These are phyloP conservation scores for Acanthosepion pharaonis DNA, from an alignment of 2,888 invertebrate species.

Conservation along the genomic window DNA sequence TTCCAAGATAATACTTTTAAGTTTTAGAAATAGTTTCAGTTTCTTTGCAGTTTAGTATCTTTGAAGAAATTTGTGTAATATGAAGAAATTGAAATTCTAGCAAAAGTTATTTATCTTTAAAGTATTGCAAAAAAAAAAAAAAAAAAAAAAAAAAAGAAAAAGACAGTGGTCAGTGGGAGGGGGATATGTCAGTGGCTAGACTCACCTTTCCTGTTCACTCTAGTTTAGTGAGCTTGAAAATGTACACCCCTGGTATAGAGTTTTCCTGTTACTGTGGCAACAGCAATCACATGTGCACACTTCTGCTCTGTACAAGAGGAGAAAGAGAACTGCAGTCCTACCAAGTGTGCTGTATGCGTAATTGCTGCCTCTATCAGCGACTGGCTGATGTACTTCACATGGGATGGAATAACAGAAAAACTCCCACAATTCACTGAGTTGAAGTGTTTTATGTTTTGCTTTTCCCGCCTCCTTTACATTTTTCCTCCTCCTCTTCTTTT, in stretches of 20 bases:
- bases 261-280: slow-evolving; percentile 33
- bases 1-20: too few relatives aligned
- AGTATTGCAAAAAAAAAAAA: too few relatives aligned
- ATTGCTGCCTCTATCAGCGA: slow-evolving; percentile 22
- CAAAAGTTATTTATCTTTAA: too few relatives aligned
- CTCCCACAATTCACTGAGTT: slow-evolving; percentile 6
- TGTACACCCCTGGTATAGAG: slow-evolving; percentile 33
- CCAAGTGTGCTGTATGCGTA: slow-evolving; percentile 33
- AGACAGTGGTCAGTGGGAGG: too few relatives aligned
- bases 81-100: too few relatives aligned
- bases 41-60: too few relatives aligned
- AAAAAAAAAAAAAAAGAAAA: too few relatives aligned
- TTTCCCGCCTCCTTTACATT: not conserved
- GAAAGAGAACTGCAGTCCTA: slow-evolving; percentile 33
- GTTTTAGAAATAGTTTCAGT: too few relatives aligned
- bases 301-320: not conserved
- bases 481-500: not conserved
- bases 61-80: too few relatives aligned
- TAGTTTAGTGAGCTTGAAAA: not conserved
- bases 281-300: slow-evolving; percentile 23
- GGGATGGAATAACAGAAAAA: not conserved
- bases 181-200: not conserved
- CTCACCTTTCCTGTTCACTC: not conserved
- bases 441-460: not conserved
- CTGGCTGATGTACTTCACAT: slow-evolving; percentile 33